A percentile compares a stretch with the other conserved stretches of the same genome.
Evolutionary conservation across 2,888 invertebrate species (phyloP).

Genomic region (Macropis europaea): DNA sequence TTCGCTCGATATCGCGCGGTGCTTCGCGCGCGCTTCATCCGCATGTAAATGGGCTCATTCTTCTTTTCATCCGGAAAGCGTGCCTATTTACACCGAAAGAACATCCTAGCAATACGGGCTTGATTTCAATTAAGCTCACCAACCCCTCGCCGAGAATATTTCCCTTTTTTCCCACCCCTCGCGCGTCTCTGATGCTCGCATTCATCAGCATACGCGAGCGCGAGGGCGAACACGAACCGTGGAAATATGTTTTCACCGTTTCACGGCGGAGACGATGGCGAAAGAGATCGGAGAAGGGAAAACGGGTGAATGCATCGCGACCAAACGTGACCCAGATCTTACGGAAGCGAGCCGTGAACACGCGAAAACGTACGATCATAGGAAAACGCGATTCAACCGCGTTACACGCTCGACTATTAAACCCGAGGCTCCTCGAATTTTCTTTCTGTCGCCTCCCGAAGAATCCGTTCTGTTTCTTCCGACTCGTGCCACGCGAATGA

Average conservation of each 20-base stretch:
- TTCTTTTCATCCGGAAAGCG: slow-evolving; percentile 19
- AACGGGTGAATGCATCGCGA: no score
- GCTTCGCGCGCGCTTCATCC: slow-evolving; percentile 22
- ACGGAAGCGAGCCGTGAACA: no score
- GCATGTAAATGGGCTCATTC: slow-evolving; percentile 16
- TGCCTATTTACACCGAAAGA: slow-evolving; percentile 34
- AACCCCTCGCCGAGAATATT: slow-evolving; percentile 31
- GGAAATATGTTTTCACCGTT: slow-evolving; percentile 23
- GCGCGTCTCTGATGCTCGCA: slow-evolving; percentile 50
- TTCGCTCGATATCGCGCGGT: background rate
- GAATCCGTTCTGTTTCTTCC: no score
- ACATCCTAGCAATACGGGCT: slow-evolving; percentile 51
- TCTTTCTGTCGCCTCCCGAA: background rate
- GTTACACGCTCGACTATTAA: no score
- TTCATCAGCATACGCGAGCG: slow-evolving; percentile 47
- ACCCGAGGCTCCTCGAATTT: background rate
- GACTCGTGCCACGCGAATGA: background rate
- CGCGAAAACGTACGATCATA: no score
- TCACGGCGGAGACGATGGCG: no score
- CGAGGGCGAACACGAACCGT: slow-evolving; percentile 1
- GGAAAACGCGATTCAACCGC: no score
- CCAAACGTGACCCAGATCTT: no score
- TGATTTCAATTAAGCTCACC: slow-evolving; percentile 67
- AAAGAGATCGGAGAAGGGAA: no score
- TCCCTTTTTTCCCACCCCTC: slow-evolving; percentile 14